phyloP scores from a whole-genome alignment of 2,113 vertebrate species.

The Sinocyclocheilus anophthalmus region DNA sequence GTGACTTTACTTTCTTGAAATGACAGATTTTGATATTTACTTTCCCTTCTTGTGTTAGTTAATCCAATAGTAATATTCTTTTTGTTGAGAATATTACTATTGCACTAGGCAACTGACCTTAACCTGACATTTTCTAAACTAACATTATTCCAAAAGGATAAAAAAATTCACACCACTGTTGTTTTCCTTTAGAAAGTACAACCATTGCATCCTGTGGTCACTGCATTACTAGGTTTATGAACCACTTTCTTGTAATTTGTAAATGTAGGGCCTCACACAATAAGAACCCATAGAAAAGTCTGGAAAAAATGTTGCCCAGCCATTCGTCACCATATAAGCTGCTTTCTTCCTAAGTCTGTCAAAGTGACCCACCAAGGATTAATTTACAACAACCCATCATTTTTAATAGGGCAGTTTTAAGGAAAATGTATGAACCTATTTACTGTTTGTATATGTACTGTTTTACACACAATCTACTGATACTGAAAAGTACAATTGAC shows the following conservation, averaged over 20 bases:
- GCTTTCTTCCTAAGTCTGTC: constrained; percentile 2
- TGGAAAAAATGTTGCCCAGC: constrained; percentile 23
- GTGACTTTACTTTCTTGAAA: not conserved
- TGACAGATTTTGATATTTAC: not conserved
- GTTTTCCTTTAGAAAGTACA: no score
- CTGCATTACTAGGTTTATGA: not conserved
- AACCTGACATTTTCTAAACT: not conserved
- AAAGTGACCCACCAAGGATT: constrained; percentile 11
- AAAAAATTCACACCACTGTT: no score
- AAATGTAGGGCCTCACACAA: not conserved
- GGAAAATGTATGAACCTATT: not conserved
- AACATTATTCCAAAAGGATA: no score
- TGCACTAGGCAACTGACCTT: not conserved
- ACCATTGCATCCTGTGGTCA: not conserved
- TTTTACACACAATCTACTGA: not conserved
- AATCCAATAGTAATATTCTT: not conserved
- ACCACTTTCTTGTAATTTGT: not conserved
- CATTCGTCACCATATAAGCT: constrained; percentile 14
- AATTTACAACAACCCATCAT: not conserved
- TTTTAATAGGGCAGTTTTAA: not conserved
- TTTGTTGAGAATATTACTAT: not conserved
- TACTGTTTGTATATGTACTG: not conserved
- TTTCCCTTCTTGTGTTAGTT: not conserved
- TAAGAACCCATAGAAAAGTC: not conserved
- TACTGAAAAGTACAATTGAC: no score